Evolutionary conservation across 2,797 vertebrate genomes (phyloP), one percentile per base, ranked within the genome.

Genomic region (Chelmon rostratus): DNA sequence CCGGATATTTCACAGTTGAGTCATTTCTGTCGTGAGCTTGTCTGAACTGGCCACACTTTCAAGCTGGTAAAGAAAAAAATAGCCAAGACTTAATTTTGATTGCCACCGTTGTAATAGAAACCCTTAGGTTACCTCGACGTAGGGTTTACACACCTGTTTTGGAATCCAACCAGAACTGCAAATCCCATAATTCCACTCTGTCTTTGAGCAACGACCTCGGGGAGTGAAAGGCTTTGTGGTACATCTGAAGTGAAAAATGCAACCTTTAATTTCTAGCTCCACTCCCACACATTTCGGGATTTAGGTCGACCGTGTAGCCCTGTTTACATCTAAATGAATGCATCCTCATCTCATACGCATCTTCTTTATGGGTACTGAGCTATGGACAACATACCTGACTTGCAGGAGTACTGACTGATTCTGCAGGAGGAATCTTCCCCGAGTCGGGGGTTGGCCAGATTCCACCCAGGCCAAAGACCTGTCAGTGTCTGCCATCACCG

Each of bases 101-200:
- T 75, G 67, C 53, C 68, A 62, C 31, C 35, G 68, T 88, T 79
- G 86, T 67, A 90, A 87, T 76, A 82, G 93, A 83, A 92, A 93
- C 84, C 18, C 49, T 76, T 46, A 49, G 67, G 68, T 83, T 90
- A 81, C 85, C 79, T 88, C 57, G 86, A 90, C 64, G 83, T 54
- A 89, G 38, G 63, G 79, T 79, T 91, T 91, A 87, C 91, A 88
- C 92, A 93, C 90, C 89, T 92, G 86, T 89, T 91, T 78, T 91
- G 91, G 89, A 93, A 90, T 70, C 89, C 77, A 86, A 86, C 86
- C 89, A 92, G 79, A 91, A 88, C 89, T 91, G 85, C 86, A 90
- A 90, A 92, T 92, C 87, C 90, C 83, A 89, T 91, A 93, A 94
- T 94, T 90, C 91, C 58, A 19, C 76, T 83, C 84, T 56, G 85